Evolutionary conservation across 2,113 vertebrate species (phyloP).

Genomic region (Gymnocephalus cernua): DNA sequence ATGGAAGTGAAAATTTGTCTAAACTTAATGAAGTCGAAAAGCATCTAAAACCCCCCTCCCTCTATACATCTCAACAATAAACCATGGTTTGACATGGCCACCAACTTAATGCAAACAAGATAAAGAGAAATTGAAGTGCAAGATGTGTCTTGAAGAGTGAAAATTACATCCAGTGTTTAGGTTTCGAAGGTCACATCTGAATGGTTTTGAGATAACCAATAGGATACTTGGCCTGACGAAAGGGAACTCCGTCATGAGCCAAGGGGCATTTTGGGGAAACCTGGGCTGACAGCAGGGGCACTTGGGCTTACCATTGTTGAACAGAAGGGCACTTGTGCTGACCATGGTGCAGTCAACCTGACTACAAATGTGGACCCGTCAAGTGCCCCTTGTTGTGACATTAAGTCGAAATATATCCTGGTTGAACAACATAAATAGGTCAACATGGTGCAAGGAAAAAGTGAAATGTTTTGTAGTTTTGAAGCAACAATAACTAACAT

Average conservation of each 20-base stretch:
- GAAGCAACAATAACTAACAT: not conserved
- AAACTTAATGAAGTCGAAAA: not conserved
- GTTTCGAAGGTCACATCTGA: not conserved
- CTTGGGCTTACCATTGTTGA: not conserved
- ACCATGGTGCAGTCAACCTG: not conserved
- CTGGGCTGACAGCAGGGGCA: not conserved
- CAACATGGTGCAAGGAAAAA: not conserved
- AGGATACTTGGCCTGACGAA: not conserved
- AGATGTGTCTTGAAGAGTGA: no score
- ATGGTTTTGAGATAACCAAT: not conserved
- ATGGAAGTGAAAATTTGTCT: no score
- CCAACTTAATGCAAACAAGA: not conserved
- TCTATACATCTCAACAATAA: not conserved
- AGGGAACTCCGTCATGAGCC: not conserved
- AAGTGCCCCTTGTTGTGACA: not conserved
- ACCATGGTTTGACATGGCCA: not conserved
- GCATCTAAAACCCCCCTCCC: not conserved
- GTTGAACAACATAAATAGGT: not conserved
- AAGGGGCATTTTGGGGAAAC: not conserved
- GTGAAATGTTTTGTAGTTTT: not conserved
- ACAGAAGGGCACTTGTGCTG: not conserved
- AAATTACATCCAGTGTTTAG: not conserved
- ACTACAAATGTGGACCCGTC: not conserved
- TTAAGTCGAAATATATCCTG: not conserved
- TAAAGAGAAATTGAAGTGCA: not conserved